Evolutionary conservation across 2,113 vertebrate species (phyloP).

Genomic region (Chloropsis hardwickii): DNA sequence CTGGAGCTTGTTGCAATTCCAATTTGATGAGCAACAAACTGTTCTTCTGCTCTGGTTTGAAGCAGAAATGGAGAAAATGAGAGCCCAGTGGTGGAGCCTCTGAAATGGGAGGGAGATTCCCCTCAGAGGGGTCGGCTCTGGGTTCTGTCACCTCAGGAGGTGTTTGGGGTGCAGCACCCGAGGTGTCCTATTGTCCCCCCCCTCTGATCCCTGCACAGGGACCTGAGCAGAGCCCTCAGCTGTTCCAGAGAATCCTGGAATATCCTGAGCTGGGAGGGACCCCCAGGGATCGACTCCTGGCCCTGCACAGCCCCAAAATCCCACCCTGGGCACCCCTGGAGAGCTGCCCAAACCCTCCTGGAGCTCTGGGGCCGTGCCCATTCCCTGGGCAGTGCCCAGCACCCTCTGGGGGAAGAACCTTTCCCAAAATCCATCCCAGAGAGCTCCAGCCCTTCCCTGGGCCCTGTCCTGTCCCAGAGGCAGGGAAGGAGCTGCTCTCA

Average conservation of each 20-base stretch:
- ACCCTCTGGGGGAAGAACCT: not conserved
- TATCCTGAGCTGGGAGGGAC: not conserved
- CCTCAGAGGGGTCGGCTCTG: not conserved
- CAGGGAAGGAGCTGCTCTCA: not conserved
- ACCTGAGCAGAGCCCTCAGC: not conserved
- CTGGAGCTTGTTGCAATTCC: not conserved
- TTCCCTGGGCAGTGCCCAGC: not conserved
- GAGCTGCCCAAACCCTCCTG: rapidly evolving
- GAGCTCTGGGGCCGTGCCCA: not conserved
- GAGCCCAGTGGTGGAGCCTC: not conserved
- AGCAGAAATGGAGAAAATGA: not conserved
- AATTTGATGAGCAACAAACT: not conserved
- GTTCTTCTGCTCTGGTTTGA: not conserved
- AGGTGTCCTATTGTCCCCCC: not conserved
- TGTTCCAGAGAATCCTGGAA: not conserved
- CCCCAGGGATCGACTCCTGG: not conserved
- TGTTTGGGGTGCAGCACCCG: not conserved
- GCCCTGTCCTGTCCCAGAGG: not conserved
- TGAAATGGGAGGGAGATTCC: not conserved
- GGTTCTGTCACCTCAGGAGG: not conserved
- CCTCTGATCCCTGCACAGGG: not conserved
- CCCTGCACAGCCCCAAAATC: not conserved
- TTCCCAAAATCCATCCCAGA: not conserved
- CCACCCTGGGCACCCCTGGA: not conserved
- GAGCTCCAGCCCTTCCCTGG: not conserved